Conservation (phyloP, 1,140 invertebrate species). For the Ips typographus region DNA sequence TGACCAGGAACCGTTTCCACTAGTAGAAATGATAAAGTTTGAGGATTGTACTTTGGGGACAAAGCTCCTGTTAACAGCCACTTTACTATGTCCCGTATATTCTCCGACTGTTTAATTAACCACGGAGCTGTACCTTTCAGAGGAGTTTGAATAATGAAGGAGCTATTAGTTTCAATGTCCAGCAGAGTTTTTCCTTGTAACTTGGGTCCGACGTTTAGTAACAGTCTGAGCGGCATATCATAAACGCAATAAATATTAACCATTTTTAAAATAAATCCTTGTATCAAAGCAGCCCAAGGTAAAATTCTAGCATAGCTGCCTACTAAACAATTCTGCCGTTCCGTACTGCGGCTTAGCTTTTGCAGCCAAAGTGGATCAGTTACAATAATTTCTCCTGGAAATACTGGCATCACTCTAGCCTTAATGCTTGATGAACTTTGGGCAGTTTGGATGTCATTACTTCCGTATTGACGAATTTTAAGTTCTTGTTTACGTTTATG, state of each 20-base stretch:
- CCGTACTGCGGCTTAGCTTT: too few species aligned
- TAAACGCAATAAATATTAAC: slow-evolving; percentile 40
- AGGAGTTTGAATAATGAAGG: slow-evolving; percentile 10
- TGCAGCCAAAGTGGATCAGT: slow-evolving; percentile 14
- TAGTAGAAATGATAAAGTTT: slow-evolving; percentile 37
- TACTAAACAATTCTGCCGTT: background rate
- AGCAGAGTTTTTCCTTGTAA: background rate
- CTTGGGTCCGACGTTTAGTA: slow-evolving; percentile 33
- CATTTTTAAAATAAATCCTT: slow-evolving; percentile 31
- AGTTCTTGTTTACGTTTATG: too few species aligned
- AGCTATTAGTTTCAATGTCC: slow-evolving; percentile 9
- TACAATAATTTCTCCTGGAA: slow-evolving; percentile 42
- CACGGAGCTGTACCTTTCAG: slow-evolving; percentile 9
- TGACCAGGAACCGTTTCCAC: slow-evolving; percentile 34
- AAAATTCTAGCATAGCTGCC: slow-evolving; percentile 37
- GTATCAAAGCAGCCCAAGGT: slow-evolving; percentile 40
- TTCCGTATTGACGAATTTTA: too few species aligned
- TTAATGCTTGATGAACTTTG: too few species aligned
- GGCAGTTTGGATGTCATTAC: too few species aligned
- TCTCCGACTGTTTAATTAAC: slow-evolving; percentile 20
- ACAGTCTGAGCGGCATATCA: slow-evolving; percentile 28
- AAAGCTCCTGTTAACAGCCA: slow-evolving; percentile 39
- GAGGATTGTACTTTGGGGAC: slow-evolving; percentile 27
- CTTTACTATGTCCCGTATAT: slow-evolving; percentile 28
- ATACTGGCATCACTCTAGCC: slow-evolving; percentile 25